Conservation (phyloP, 2,113 vertebrate genomes). For the Saccopteryx bilineata region DNA sequence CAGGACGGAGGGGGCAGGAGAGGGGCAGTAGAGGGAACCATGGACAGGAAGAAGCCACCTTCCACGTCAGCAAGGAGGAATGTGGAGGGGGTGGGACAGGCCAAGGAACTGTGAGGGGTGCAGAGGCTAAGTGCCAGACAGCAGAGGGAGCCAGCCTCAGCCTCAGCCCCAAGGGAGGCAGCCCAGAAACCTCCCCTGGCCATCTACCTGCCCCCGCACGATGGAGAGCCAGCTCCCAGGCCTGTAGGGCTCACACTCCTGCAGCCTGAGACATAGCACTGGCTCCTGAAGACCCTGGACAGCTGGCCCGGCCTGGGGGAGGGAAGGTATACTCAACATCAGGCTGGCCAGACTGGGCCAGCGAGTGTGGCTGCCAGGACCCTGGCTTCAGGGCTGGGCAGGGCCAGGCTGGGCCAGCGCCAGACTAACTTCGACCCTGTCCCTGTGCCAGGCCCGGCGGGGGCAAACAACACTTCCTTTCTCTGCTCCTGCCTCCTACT, state of each 20-base stretch:
- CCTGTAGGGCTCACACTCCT: not conserved
- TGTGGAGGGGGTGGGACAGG: not conserved
- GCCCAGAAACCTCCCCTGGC: not conserved
- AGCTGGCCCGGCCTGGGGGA: not conserved
- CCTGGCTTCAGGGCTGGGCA: not conserved
- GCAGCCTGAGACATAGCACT: not conserved
- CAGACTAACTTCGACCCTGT: slow-evolving; percentile 65
- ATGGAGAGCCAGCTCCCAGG: not conserved
- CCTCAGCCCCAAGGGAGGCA: not conserved
- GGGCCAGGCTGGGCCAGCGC: not conserved
- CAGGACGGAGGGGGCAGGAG: not conserved
- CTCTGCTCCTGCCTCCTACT: slow-evolving; percentile 55
- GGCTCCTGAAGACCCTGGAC: not conserved
- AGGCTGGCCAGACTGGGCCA: not conserved
- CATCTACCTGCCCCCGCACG: not conserved
- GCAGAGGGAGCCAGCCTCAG: not conserved
- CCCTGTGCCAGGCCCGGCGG: slow-evolving; percentile 30
- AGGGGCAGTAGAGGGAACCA: not conserved
- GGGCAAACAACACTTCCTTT: slow-evolving; percentile 78
- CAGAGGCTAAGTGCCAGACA: not conserved
- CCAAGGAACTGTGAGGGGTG: not conserved
- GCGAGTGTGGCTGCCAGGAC: not conserved
- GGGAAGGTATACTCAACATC: not conserved
- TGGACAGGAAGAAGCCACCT: not conserved
- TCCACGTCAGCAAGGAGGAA: slow-evolving; percentile 7